Evolutionary conservation across 2,888 invertebrate species (phyloP), one percentile per base, ranked within the genome.

Genomic region (Hoplodrina ambigua): DNA sequence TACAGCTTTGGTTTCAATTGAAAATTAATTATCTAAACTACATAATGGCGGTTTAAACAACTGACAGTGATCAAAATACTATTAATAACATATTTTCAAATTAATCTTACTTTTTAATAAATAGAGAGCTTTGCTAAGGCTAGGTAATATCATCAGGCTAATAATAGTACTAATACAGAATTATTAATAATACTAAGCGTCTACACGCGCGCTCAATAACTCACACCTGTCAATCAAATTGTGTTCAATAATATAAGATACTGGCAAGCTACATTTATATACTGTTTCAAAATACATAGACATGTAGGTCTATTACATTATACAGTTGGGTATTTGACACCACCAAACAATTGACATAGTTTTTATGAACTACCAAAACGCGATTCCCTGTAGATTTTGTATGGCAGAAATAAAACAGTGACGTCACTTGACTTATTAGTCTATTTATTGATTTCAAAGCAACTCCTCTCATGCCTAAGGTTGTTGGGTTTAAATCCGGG

Each of bases 1-100:
- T 44, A 66, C 62, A 50, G 70, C 81, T 82, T 83, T 82, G 84
- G 82, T 78, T 74, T 82, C 66, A 60, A 68, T 66, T 61, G 8
- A 76, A 72, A 81, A 69, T 59, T 81, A 75, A 69, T 15, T 25
- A 56, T 69, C 63, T 69, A 62, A n/a, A 46, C 41, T 69, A 54
- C 37, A 25, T 60, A 80, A 66, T 72, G 71, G 55, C 58, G 67
- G 58, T 15, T 50, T 5, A 52, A 49, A 54, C 3, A 4, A 55
- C 13, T 30, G 44, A n/a, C 33, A 44, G 37, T 54, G 20, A 20
- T 56, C 10, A 13, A 46, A 8, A 54, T 44, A 46, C 15, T 17
- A 6, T 46, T 5, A 11, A 11, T 1, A 5, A 17, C 6, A 46
- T 46, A 15, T 46, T 46, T 46, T 17, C 37, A 37, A 37, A 46